Evolutionary conservation across 2,113 vertebrate species (phyloP), one percentile per base, ranked within the genome.

Genomic region (Amphiprion percula): DNA sequence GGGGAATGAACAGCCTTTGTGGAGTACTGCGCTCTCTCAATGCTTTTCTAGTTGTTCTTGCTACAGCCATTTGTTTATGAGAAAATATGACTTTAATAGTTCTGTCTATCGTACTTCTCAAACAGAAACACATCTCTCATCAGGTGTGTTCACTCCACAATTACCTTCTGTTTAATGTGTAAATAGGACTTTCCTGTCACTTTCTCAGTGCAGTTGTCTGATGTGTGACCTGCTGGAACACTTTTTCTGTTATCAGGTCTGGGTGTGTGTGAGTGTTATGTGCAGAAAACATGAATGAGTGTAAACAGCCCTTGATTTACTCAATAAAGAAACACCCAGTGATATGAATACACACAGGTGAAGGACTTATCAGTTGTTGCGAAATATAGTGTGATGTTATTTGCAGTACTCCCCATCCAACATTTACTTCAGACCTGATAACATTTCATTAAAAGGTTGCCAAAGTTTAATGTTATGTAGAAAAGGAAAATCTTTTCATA

Each of bases 141-240:
- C 24, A 52, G 33, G 59, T 41, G 78, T 39, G 21, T 41, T 59
- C 61, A 30, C 24, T 21, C 47, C 59, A 44, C 59, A 23, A 23
- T 68, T 39, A 39, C 21, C 28, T 46, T 44, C 28, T 80, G 87
- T 83, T 82, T 87, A 28, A 66, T 71, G 64, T 81, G 79, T 54
- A 74, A 87, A 83, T 44, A 82, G 2, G 2, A 68, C 30, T 68
- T 56, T 79, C 21, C 23, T 68, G 33, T 70, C 52, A 83, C 75
- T 75, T 77, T 82, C 17, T 8, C 30, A 17, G 17, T 12, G 24
- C 5, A 2, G 19, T 60, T 58, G 63, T 56, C 5, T 2, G 12
- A 24, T 69, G 26, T 24, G 9, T 65, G 41, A 72, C 49, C 66
- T 30, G 41, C 62, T 46, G 49, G 17, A 11, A 28, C 23, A 4